Base-by-base conservation (phyloP, 2,888 invertebrate species). In the Strigamia maritima region DNA sequence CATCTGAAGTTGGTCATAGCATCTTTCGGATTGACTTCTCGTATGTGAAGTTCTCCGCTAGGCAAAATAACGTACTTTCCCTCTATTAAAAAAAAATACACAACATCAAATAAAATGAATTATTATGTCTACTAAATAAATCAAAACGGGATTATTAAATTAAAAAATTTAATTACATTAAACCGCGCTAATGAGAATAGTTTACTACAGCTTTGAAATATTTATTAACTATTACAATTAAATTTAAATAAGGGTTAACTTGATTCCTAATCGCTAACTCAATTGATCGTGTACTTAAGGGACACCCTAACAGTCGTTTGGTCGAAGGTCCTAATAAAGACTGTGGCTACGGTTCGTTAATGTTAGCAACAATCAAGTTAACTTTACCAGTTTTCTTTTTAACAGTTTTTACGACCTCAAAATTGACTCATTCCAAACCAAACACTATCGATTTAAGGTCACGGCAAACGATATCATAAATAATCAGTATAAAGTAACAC, bases 1-100 rank as follows among this genome's bases (percentile, higher is more conserved):
- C 96, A 96, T 87, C 95, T 95, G 86, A 95, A 96, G 81, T 94
- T 93, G 87, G 95, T 94, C 87, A 94, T 94, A 81, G 95, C 95
- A 87, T 97, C 97, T 87, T 95, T 95, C 81, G 94, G 94, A 86
- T 94, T 94, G 81, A 97, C 96, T 89, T 96, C 95, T 85, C 94
- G 92, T 84, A 97, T 95, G 87, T 97, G 97, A 82, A 97, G 90
- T 87, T 97, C 97, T 82, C 97, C 97, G 84, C 95, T 94, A 82
- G 95, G 94, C 81, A 97, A 89, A 74, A 97, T 95, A 87, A 97
- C 90, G 86, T 96, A 95, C 90, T 97, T 95, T 84, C 95, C 95
- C 88, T 95, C 97, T 97, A 89, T 83, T n/a, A n/a, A 40, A 16
- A n/a, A 70, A 22, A 4, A 70, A 16, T 2, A 44, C 12, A 40